Conservation (phyloP, 2,888 invertebrate species). For the Tanypteryx hageni region DNA sequence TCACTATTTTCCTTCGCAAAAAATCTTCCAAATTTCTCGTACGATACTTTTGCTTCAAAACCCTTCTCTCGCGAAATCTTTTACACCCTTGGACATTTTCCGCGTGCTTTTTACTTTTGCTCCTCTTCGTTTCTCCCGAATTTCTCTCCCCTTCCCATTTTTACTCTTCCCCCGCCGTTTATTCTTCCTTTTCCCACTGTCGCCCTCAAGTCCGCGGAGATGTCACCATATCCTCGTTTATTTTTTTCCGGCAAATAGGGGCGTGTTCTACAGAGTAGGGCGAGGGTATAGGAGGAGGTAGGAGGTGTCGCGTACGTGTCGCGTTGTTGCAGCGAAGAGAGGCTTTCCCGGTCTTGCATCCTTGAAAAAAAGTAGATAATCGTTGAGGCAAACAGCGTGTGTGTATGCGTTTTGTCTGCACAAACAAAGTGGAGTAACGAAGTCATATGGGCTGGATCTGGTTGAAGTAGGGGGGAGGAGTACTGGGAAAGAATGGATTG, state of each 20-base stretch:
- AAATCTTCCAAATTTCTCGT: not conserved
- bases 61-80: too few species aligned
- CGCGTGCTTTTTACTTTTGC: not conserved
- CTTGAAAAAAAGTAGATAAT: not conserved
- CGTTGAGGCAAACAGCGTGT: not conserved
- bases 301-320: not conserved
- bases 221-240: not conserved
- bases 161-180: not conserved
- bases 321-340: not conserved
- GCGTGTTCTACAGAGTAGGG: not conserved
- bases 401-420: not conserved
- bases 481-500: not conserved
- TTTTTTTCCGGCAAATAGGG: conserved; percentile 1
- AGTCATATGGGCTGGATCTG: not conserved
- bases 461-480: not conserved
- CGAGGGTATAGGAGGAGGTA: not conserved
- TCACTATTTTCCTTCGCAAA: not conserved
- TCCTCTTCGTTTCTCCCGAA: not conserved
- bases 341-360: not conserved
- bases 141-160: too few species aligned
- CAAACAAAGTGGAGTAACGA: not conserved
- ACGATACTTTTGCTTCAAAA: not conserved
- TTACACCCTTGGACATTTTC: not conserved
- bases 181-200: not conserved
- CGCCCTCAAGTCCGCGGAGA: not conserved